These are phyloP conservation scores for Sinocyclocheilus maitianheensis DNA, from an alignment of 2,113 vertebrate species.

Conservation along the genomic window DNA sequence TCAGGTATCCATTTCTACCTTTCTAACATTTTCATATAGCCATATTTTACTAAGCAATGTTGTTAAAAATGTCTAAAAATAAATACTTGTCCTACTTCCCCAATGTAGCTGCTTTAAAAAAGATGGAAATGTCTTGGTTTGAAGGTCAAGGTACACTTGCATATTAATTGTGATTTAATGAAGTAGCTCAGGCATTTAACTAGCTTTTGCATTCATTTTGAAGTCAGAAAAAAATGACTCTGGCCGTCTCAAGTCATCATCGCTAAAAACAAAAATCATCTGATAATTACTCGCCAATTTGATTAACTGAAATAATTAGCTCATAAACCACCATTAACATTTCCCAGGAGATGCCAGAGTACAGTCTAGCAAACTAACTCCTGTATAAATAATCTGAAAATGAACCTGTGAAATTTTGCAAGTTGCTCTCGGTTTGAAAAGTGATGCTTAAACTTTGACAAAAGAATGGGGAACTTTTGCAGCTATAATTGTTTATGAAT, in stretches of 20 bases:
- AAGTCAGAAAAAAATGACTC: neutral
- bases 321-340: slow-evolving; percentile 23
- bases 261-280: slow-evolving; percentile 8
- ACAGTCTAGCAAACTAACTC: neutral
- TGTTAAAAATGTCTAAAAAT: neutral
- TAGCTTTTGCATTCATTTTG: slow-evolving; percentile 24
- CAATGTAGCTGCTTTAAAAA: neutral
- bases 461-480: neutral
- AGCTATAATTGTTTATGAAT: neutral
- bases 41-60: neutral
- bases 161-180: slow-evolving; percentile 26
- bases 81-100: neutral
- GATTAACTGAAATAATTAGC: slow-evolving; percentile 28
- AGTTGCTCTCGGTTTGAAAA: slow-evolving; percentile 1
- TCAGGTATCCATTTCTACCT: too few relatives aligned
- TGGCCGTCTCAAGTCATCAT: neutral
- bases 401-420: neutral
- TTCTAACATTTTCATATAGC: neutral
- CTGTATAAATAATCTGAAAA: neutral
- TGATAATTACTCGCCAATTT: neutral
- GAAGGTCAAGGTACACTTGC: slow-evolving; percentile 28
- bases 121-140: slow-evolving; percentile 18
- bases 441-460: neutral
- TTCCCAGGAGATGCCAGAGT: neutral
- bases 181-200: slow-evolving; percentile 18